phyloP scores from a whole-genome alignment of 23 tunicate genomes.

The Diplosoma virens region DNA sequence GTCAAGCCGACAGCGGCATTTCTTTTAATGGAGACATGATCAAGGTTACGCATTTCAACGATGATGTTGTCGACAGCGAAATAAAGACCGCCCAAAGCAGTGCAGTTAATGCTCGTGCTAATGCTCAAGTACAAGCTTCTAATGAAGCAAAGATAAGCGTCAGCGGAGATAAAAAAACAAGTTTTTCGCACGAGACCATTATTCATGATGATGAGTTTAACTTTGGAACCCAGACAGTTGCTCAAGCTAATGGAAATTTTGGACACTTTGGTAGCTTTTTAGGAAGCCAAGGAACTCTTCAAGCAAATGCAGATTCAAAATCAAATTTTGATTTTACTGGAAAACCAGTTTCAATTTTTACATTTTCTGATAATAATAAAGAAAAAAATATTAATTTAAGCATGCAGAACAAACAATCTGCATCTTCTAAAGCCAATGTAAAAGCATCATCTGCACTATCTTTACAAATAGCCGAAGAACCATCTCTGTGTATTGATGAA shows the following conservation, averaged over 20 bases:
- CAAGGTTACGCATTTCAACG: neutral
- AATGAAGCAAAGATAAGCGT: constrained; percentile 26
- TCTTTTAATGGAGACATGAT: constrained; percentile 14
- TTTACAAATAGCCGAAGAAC: constrained; percentile 65
- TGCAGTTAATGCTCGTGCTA: neutral
- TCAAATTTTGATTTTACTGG: constrained; percentile 4
- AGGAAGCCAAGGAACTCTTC: neutral
- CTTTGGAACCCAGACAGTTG: neutral
- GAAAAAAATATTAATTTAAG: neutral
- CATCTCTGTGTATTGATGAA: constrained; percentile 71
- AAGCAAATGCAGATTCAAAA: constrained; percentile 1
- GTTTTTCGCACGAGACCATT: neutral
- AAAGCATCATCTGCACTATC: constrained; percentile 6
- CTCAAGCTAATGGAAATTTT: neutral
- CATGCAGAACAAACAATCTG: neutral
- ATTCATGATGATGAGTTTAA: constrained; percentile 1
- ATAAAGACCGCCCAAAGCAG: constrained; percentile 8
- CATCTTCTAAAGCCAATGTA: constrained; percentile 22
- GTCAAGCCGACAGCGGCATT: constrained; percentile 3
- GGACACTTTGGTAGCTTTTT: neutral
- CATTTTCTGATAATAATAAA: neutral
- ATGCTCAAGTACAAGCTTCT: constrained; percentile 12
- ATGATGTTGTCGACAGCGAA: neutral
- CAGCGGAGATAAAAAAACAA: constrained; percentile 38
- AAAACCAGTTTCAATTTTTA: neutral